Evolutionary conservation across 2,888 invertebrate species (phyloP), one percentile per base, ranked within the genome.

Genomic region (Drosophila pseudotakahashii): DNA sequence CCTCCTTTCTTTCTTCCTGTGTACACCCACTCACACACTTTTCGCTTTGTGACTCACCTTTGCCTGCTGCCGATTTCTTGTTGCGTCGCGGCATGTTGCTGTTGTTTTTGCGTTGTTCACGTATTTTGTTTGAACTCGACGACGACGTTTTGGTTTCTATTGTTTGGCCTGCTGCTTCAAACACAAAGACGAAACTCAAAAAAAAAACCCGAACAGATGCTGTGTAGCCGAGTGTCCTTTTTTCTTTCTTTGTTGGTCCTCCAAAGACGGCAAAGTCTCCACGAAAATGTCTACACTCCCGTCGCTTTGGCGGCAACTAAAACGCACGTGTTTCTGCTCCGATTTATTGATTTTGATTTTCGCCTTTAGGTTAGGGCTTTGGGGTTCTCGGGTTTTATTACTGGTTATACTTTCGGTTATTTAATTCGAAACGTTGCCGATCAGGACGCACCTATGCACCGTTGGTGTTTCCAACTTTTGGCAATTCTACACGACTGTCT

Each of bases 361-460:
- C 34, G 4, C 62, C 61, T 61, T 69, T 87, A 82, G 81, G 81
- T 81, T 81, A 85, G 75, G 66, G 32, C 16, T 57, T 71, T 61
- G 32, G 32, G 39, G 19, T 39, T 52, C 53, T 54, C 34, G 11
- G 14, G 36, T 52, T 52, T 55, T 62, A 16, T 19, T 14, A 9
- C 7, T 45, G 26, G 14, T 41, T 47, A 14, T 30, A 44, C 52
- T 54, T 53, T 44, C 5, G 19, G 34, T 16, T 52, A 50, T 60
- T 19, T 6, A 39, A 11, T 13, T 26, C 32, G 34, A 16, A 47
- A 41, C 37, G 39, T 48, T 67, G 48, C 85, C 89, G 90, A 92
- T 92, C 92, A 92, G 88, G 92, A 91, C 71, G 91, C 90, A 78
- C 89, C 86, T 91, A 92, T 92, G 73, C 85, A 89, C 85, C 90